Percentiles rank a stretch among this genome's conserved stretches.
These are phyloP conservation scores for Mellilla xanthometata DNA, from an alignment of 2,888 invertebrate species.

Conservation along the genomic window DNA sequence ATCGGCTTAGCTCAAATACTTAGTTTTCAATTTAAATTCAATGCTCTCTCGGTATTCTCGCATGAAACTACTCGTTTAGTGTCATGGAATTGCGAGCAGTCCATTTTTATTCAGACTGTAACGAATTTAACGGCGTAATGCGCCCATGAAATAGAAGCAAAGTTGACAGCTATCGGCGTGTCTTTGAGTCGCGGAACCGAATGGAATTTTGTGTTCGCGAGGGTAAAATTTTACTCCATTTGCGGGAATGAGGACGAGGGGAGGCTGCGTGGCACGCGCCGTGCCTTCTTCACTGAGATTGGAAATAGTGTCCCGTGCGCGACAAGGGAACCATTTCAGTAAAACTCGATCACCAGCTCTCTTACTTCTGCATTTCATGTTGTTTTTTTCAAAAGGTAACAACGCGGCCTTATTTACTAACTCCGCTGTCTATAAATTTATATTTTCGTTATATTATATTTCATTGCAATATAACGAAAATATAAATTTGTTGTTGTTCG, in stretches of 20 bases:
- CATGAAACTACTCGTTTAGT: slow-evolving; percentile 18
- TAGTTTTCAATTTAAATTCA: slow-evolving; percentile 22
- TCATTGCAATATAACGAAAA: too few species aligned
- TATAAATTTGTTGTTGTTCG: too few species aligned
- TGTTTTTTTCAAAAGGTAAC: too few species aligned
- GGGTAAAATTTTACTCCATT: slow-evolving; percentile 38
- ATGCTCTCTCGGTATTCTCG: slow-evolving; percentile 11
- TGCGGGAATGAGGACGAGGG: slow-evolving; percentile 28
- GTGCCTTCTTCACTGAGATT: slow-evolving; percentile 14
- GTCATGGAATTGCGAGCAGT: slow-evolving; percentile 33
- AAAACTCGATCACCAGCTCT: neutral
- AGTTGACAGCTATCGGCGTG: slow-evolving; percentile 41
- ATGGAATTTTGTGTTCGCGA: slow-evolving; percentile 36
- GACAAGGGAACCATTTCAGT: slow-evolving; percentile 7
- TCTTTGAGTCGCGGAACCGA: slow-evolving; percentile 35
- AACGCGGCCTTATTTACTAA: too few species aligned
- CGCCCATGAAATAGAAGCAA: slow-evolving; percentile 33
- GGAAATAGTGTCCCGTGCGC: slow-evolving; percentile 12
- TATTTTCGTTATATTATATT: too few species aligned
- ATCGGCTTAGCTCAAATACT: slow-evolving; percentile 9
- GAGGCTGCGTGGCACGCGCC: slow-evolving; percentile 10
- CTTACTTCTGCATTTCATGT: too few species aligned
- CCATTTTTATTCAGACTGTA: slow-evolving; percentile 30
- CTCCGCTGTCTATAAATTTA: too few species aligned
- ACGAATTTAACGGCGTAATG: slow-evolving; percentile 28